These are phyloP conservation scores for Mercenaria mercenaria DNA, from an alignment of 1,140 invertebrate genomes.

Conservation along the genomic window DNA sequence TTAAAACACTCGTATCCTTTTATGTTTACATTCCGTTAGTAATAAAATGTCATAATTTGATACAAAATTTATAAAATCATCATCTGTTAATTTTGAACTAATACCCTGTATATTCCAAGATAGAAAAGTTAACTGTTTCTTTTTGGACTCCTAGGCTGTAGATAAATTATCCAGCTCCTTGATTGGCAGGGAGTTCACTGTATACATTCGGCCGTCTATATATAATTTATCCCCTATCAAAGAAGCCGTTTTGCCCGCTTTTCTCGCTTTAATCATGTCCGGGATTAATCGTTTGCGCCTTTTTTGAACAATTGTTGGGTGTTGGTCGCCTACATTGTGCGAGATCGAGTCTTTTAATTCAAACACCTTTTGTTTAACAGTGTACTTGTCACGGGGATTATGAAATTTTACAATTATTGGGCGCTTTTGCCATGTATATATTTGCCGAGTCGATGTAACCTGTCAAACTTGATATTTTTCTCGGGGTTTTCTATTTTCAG, in stretches of 20 bases:
- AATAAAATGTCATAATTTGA: conserved; percentile 25
- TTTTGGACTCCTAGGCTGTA: neutral
- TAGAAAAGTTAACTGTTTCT: conserved; percentile 18
- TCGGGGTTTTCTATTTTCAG: neutral
- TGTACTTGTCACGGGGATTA: neutral
- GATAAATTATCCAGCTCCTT: neutral
- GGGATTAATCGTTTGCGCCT: conserved; percentile 1
- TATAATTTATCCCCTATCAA: conserved; percentile 9
- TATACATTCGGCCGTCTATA: neutral
- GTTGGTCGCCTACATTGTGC: neutral
- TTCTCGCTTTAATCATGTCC: neutral
- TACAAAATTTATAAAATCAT: too few species aligned
- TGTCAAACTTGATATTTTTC: neutral
- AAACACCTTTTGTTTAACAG: neutral
- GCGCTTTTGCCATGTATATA: neutral
- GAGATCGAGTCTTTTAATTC: neutral
- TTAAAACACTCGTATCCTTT: too few species aligned
- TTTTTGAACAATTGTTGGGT: conserved; percentile 8
- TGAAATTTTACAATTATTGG: conserved; percentile 52
- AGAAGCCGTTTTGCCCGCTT: neutral
- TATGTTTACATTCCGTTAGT: neutral
- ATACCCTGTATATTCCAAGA: conserved; percentile 54
- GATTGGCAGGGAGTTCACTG: neutral
- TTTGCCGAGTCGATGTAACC: neutral
- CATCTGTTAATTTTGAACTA: too few species aligned